These are phyloP conservation scores for Podarcis cretensis DNA, from an alignment of 2,113 vertebrate species.

Conservation along the genomic window DNA sequence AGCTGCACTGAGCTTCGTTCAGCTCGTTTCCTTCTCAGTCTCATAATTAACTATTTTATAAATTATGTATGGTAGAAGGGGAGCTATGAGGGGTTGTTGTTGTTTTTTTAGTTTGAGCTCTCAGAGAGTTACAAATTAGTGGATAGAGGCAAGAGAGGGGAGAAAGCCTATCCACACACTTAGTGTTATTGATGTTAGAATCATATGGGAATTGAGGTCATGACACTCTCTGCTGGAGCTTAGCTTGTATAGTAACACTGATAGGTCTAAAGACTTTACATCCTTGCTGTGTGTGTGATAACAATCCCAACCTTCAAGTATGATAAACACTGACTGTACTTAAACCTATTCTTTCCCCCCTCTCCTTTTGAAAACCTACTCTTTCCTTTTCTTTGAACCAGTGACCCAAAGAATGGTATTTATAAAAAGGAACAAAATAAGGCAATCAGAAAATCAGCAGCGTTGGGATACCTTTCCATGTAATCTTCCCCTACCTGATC, in stretches of 20 bases:
- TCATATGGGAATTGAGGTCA: conserved; percentile 23
- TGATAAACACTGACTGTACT: background rate
- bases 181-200: conserved; percentile 17
- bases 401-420: background rate
- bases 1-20: conserved; percentile 23
- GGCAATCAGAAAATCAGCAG: background rate
- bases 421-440: conserved; percentile 3
- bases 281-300: background rate
- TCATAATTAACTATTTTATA: conserved; percentile 41
- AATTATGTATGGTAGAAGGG: conserved; percentile 34
- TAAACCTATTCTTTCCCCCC: background rate
- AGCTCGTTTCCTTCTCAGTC: background rate
- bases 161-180: background rate
- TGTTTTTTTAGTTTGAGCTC: conserved; percentile 13
- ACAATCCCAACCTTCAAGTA: conserved; percentile 13
- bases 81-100: background rate
- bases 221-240: background rate
- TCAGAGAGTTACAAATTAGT: conserved; percentile 27
- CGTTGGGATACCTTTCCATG: background rate
- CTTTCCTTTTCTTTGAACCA: background rate
- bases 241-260: background rate
- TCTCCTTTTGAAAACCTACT: background rate
- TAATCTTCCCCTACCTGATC: background rate
- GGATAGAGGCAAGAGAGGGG: conserved; percentile 18
- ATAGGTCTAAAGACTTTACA: conserved; percentile 9